Percentiles rank a stretch among this genome's conserved stretches.
phyloP scores from a whole-genome alignment of 2,113 vertebrate species.

The Lycocorax pyrrhopterus region DNA sequence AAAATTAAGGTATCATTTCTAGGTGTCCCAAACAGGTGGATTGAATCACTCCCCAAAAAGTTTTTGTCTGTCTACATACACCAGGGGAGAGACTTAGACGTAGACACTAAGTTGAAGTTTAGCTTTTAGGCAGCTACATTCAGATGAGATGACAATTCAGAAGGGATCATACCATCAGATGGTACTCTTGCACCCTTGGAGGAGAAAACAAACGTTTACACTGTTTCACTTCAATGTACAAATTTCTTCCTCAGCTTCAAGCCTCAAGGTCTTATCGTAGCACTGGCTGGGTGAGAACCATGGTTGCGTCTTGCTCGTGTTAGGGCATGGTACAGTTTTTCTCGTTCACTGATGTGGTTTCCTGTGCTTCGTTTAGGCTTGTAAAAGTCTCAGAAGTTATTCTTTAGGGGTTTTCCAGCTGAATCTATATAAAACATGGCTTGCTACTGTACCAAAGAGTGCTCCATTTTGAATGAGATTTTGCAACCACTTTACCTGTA shows the following conservation, averaged over 20 bases:
- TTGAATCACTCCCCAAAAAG: background rate
- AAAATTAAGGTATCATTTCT: background rate
- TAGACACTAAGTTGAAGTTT: background rate
- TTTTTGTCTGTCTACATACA: background rate
- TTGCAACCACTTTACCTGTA: background rate
- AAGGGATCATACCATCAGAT: background rate
- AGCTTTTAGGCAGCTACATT: background rate
- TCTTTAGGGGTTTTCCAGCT: background rate
- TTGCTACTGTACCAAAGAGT: background rate
- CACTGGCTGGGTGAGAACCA: background rate
- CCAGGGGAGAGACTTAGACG: background rate
- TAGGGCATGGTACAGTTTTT: background rate
- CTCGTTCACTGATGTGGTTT: background rate
- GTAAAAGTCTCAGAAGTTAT: background rate
- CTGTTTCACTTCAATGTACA: background rate
- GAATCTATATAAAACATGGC: background rate
- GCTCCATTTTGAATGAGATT: background rate
- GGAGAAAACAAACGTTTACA: background rate
- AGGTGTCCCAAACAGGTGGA: background rate
- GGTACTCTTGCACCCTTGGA: background rate
- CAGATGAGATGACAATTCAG: background rate
- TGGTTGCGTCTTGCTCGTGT: background rate
- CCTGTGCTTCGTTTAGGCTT: background rate
- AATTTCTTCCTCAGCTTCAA: background rate
- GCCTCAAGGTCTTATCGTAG: background rate